Conservation (phyloP, 2,797 vertebrate species). For the Menidia menidia region DNA sequence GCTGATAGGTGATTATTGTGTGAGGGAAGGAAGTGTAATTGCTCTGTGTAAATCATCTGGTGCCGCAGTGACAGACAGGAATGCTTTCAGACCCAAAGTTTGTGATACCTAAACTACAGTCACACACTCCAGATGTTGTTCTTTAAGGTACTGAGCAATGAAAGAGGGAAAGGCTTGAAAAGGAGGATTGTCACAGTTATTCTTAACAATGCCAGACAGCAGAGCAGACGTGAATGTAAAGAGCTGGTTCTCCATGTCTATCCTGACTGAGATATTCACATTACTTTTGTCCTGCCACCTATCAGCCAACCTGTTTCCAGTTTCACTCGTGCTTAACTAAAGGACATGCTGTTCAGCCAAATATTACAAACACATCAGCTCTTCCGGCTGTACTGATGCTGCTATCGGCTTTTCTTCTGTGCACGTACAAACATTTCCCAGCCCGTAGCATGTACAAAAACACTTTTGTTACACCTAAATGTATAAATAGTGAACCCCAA, state of each 20-base stretch:
- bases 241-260: not conserved
- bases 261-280: no score
- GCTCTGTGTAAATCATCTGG: constrained; percentile 54
- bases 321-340: no score
- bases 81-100: constrained; percentile 59
- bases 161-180: no score
- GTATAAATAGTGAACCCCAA: not conserved
- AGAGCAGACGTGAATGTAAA: not conserved
- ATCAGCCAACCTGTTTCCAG: no score
- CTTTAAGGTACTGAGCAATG: not conserved
- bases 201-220: not conserved
- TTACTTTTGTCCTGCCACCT: no score
- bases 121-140: not conserved
- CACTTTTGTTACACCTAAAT: not conserved
- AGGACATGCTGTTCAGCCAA: no score
- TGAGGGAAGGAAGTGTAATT: constrained; percentile 61
- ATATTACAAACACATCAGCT: no score
- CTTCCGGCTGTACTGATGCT: no score
- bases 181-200: not conserved
- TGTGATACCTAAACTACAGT: not conserved
- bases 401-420: not conserved
- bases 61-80: constrained; percentile 64
- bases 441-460: not conserved
- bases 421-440: not conserved
- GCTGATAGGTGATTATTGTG: constrained; percentile 55